These are phyloP conservation scores for Proterorhinus semilunaris DNA, from an alignment of 2,113 vertebrate genomes.

Conservation along the genomic window DNA sequence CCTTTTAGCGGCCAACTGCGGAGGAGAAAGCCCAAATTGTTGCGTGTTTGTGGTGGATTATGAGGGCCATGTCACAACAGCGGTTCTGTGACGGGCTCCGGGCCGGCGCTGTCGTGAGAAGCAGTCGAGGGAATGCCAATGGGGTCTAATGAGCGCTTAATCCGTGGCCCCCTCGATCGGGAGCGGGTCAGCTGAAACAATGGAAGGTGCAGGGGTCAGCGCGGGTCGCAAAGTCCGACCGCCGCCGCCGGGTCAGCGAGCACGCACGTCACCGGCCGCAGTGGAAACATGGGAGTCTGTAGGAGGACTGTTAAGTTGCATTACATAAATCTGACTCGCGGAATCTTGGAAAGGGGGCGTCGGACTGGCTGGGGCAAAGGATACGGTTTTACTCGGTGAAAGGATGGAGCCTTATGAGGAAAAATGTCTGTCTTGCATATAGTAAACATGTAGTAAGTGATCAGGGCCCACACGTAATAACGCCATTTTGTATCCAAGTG, in stretches of 20 bases:
- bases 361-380: too few species aligned
- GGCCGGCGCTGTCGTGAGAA: slow-evolving; percentile 74
- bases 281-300: not conserved
- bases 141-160: slow-evolving; percentile 78
- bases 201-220: slow-evolving; percentile 48
- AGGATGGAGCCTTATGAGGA: too few species aligned
- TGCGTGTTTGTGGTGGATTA: slow-evolving; percentile 66
- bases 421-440: too few species aligned
- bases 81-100: slow-evolving; percentile 69
- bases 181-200: slow-evolving; percentile 72
- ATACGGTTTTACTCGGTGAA: too few species aligned
- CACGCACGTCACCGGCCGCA: slow-evolving; percentile 25
- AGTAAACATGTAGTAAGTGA: too few species aligned
- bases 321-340: not conserved
- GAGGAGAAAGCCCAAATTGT: slow-evolving; percentile 55
- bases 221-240: slow-evolving; percentile 1
- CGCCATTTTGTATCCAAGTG: too few species aligned
- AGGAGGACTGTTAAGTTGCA: not conserved
- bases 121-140: slow-evolving; percentile 67
- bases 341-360: not conserved
- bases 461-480: too few species aligned
- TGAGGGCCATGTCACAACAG: slow-evolving; percentile 78
- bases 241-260: slow-evolving; percentile 47
- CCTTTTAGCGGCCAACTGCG: slow-evolving; percentile 30
- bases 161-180: slow-evolving; percentile 60